Percentiles rank a stretch among this genome's conserved stretches.
phyloP scores from a whole-genome alignment of 35 echinoderm and acorn worm genomes.

The Anneissia japonica region DNA sequence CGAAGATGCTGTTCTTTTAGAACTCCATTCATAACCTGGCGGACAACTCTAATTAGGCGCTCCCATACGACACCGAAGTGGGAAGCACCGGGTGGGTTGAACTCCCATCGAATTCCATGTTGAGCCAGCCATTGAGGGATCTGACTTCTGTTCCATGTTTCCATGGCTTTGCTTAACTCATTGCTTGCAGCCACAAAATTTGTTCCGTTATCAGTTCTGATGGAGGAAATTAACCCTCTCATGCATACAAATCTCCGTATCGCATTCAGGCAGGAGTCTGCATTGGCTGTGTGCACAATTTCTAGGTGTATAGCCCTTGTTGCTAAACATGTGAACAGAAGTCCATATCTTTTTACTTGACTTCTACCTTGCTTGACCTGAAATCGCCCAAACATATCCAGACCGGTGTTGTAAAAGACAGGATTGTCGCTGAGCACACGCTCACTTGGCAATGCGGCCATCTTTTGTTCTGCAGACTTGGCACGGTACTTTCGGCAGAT shows the following conservation, averaged over 20 bases:
- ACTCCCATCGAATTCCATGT: conserved; percentile 26
- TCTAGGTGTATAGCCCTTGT: conserved; percentile 51
- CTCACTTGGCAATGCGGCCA: conserved; percentile 47
- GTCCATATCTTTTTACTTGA: conserved; percentile 52
- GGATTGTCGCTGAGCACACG: conserved; percentile 38
- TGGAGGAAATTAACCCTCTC: conserved; percentile 19
- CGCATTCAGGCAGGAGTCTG: conserved; percentile 50
- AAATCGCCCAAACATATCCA: not conserved
- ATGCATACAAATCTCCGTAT: conserved; percentile 35
- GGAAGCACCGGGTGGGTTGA: conserved; percentile 47
- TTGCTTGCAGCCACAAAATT: conserved; percentile 41
- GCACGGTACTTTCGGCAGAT: conserved; percentile 36
- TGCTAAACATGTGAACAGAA: conserved; percentile 57
- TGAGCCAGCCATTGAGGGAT: conserved; percentile 3
- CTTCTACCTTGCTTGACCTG: conserved; percentile 10
- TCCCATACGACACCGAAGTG: conserved; percentile 60
- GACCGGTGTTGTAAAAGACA: conserved; percentile 35
- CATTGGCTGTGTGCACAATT: conserved; percentile 9
- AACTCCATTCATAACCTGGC: conserved; percentile 39
- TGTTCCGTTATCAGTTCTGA: conserved; percentile 36
- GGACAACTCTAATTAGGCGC: conserved; percentile 41
- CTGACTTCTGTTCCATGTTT: conserved; percentile 16
- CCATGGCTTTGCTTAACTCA: conserved; percentile 13
- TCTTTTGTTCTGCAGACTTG: conserved; percentile 41
- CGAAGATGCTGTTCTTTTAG: not conserved